These are phyloP conservation scores for Oxyura jamaicensis DNA, from an alignment of 2,113 vertebrate genomes.

Conservation along the genomic window DNA sequence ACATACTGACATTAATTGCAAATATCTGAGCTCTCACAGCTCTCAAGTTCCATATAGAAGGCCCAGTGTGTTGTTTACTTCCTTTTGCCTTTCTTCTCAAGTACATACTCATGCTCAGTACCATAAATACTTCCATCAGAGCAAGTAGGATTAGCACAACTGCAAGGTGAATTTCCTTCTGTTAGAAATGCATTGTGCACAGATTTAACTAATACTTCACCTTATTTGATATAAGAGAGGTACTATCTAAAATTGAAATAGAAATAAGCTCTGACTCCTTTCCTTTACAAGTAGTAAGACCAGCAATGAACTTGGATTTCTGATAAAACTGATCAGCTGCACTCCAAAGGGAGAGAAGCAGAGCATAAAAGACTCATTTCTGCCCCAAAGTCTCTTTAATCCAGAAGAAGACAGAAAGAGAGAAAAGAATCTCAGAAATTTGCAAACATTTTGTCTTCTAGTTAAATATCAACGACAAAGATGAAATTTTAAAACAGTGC, in stretches of 20 bases:
- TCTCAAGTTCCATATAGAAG: constrained; percentile 1
- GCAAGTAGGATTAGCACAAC: background rate
- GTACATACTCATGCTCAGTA: background rate
- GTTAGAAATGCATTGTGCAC: background rate
- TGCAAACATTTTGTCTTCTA: background rate
- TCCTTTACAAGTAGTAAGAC: background rate
- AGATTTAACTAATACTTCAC: background rate
- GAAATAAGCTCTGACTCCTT: background rate
- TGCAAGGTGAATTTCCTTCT: background rate
- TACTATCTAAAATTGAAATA: constrained; percentile 9
- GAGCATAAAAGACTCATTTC: background rate
- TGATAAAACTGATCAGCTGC: background rate
- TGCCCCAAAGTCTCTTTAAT: background rate
- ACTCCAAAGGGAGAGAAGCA: background rate
- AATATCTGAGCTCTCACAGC: constrained; percentile 13
- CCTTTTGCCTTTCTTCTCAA: constrained; percentile 26
- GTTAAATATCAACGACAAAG: background rate
- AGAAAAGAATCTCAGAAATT: background rate
- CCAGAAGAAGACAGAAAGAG: background rate
- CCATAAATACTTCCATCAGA: background rate
- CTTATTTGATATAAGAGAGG: background rate
- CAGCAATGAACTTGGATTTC: background rate
- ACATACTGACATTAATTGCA: constrained; percentile 37
- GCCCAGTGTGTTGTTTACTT: background rate
- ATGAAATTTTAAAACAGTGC: background rate